Evolutionary conservation across 2,888 invertebrate species (phyloP).

Genomic region (Mimachlamys varia): DNA sequence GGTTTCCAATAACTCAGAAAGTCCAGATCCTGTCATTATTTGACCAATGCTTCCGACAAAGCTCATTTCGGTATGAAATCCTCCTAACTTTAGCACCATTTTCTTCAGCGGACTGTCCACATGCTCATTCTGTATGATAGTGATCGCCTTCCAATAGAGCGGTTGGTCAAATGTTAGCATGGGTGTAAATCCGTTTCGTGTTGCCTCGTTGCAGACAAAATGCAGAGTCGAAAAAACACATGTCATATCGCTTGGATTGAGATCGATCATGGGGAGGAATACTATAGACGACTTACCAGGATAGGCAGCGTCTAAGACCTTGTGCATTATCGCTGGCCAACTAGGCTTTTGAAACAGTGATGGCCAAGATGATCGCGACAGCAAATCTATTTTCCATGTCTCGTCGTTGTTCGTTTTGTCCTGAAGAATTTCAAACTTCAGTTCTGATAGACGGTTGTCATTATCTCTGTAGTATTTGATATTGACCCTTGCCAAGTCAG

Average conservation of each 20-base stretch:
- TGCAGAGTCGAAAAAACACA: too few relatives aligned
- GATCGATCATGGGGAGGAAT: too few relatives aligned
- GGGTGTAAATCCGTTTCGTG: conserved; percentile 48
- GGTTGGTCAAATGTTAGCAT: conserved; percentile 62
- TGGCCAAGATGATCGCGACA: conserved; percentile 48
- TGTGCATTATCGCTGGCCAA: conserved; percentile 57
- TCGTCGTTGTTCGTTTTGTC: background rate
- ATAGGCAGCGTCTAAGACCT: too few relatives aligned
- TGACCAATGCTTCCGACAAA: conserved; percentile 38
- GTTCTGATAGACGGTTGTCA: background rate
- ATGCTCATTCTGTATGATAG: conserved; percentile 32
- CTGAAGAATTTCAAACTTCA: background rate
- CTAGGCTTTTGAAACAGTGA: conserved; percentile 38
- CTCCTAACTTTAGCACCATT: conserved; percentile 36
- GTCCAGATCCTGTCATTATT: conserved; percentile 36
- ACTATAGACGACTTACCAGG: too few relatives aligned
- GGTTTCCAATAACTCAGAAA: background rate
- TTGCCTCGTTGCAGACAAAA: conserved; percentile 54
- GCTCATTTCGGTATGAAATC: conserved; percentile 28
- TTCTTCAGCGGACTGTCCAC: background rate
- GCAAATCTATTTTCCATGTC: conserved; percentile 42
- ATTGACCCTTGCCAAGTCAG: conserved; percentile 43
- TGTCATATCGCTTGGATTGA: too few relatives aligned
- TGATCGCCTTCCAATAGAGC: conserved; percentile 59
- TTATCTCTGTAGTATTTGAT: conserved; percentile 40